A percentile compares a stretch with the other conserved stretches of the same genome.
phyloP scores from a whole-genome alignment of 2,113 vertebrate genomes.

The Phoenicopterus ruber region DNA sequence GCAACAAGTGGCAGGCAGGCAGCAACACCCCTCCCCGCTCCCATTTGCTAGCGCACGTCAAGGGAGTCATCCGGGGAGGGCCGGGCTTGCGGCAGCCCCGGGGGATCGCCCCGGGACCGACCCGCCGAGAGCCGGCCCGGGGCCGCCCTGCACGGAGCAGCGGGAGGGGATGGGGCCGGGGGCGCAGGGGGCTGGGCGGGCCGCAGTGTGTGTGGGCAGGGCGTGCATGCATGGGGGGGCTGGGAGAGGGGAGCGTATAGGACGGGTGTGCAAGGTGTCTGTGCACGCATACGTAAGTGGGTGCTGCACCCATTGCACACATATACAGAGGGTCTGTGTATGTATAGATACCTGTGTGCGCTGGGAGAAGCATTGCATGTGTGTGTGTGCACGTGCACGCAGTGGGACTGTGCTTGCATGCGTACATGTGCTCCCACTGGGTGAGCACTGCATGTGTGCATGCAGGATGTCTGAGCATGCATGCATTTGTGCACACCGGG shows the following conservation, averaged over 20 bases:
- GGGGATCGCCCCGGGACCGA: neutral
- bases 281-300: too few species aligned
- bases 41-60: conserved; percentile 73
- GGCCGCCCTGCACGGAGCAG: too few species aligned
- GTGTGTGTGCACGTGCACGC: neutral
- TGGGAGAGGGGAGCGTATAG: neutral
- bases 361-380: too few species aligned
- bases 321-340: too few species aligned
- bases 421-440: accelerated
- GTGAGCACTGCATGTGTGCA: neutral
- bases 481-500: too few species aligned
- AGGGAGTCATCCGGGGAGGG: conserved; percentile 69
- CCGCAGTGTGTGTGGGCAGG: neutral
- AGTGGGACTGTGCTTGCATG: accelerated
- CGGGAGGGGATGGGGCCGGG: too few species aligned
- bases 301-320: neutral
- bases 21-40: conserved; percentile 73
- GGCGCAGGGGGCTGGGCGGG: too few species aligned
- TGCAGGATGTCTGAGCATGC: too few species aligned
- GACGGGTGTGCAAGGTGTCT: neutral
- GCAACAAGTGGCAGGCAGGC: conserved; percentile 80
- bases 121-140: neutral
- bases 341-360: neutral
- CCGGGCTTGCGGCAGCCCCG: conserved; percentile 50
- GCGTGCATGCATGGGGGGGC: too few species aligned